A percentile compares a stretch with the other conserved stretches of the same genome.
These are phyloP conservation scores for Thalassoma bifasciatum DNA, from an alignment of 2,113 vertebrate genomes.

Conservation along the genomic window DNA sequence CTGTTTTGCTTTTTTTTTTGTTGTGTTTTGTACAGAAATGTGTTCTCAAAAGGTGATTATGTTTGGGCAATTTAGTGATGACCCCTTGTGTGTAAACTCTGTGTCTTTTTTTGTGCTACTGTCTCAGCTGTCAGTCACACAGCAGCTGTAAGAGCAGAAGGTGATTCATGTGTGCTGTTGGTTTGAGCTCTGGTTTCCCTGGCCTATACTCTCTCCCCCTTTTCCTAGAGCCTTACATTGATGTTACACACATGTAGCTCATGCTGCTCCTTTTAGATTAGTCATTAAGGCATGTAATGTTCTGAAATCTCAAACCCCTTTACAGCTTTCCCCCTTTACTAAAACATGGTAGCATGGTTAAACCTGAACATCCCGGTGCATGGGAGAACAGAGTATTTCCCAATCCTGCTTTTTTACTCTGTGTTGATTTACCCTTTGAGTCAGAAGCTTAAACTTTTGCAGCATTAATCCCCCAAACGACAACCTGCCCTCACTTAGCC, in stretches of 20 bases:
- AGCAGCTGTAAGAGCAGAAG: conserved; percentile 76
- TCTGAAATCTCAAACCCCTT: conserved; percentile 23
- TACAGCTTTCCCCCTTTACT: conserved; percentile 47
- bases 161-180: conserved; percentile 77
- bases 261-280: conserved; percentile 30
- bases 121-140: conserved; percentile 66
- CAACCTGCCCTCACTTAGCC: conserved; percentile 20
- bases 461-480: conserved; percentile 25
- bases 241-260: conserved; percentile 29
- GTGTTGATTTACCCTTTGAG: background rate
- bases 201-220: conserved; percentile 33
- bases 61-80: background rate
- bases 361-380: conserved; percentile 64
- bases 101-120: conserved; percentile 55
- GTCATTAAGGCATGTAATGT: conserved; percentile 62
- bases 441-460: conserved; percentile 34
- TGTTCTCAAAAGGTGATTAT: background rate
- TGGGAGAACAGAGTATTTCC: conserved; percentile 40
- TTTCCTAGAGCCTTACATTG: conserved; percentile 46
- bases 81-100: conserved; percentile 4
- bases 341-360: conserved; percentile 71
- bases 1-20: conserved; percentile 9
- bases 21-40: background rate
- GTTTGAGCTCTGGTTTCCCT: conserved; percentile 60
- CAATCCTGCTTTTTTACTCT: conserved; percentile 49